Evolutionary conservation across 30 jellyfish, hydroid and myxozoan species (phyloP).

Genomic region (Turritopsis dohrnii): DNA sequence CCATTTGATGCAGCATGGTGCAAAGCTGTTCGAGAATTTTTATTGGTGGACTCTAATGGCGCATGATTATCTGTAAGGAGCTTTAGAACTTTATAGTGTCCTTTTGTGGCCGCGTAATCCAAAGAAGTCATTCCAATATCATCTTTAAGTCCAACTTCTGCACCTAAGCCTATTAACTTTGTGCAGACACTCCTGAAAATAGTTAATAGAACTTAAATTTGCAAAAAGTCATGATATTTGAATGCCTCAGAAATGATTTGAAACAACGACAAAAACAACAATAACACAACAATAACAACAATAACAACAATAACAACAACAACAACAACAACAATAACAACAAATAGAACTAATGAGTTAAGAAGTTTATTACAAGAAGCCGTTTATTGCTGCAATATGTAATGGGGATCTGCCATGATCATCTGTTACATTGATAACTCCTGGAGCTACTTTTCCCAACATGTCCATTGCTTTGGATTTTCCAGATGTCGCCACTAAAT

Average conservation of each 20-base stretch:
- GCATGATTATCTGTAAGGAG: conserved; percentile 83
- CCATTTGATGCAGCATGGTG: conserved; percentile 92
- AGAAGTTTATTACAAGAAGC: conserved; percentile 65
- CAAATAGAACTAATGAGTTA: no score
- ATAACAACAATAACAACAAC: no score
- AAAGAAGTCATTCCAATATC: conserved; percentile 83
- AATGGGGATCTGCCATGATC: conserved; percentile 81
- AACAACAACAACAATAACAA: no score
- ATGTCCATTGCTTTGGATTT: conserved; percentile 47
- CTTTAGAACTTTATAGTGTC: conserved; percentile 53
- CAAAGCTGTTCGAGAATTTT: conserved; percentile 67
- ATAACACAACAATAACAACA: no score
- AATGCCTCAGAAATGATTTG: no score
- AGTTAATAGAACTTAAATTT: no score
- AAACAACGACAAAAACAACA: no score
- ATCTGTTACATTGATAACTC: conserved; percentile 59
- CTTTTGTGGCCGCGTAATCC: conserved; percentile 90
- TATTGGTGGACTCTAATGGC: conserved; percentile 70
- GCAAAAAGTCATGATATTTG: no score
- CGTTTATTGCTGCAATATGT: conserved; percentile 80
- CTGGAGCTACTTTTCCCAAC: conserved; percentile 51
- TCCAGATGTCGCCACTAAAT: conserved; percentile 70
- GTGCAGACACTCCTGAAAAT: conserved; percentile 49
- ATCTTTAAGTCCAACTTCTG: conserved; percentile 78
- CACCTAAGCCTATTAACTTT: conserved; percentile 62